Evolutionary conservation across 2,113 vertebrate species (phyloP), one percentile per base, ranked within the genome.

Genomic region (Verasper variegatus): DNA sequence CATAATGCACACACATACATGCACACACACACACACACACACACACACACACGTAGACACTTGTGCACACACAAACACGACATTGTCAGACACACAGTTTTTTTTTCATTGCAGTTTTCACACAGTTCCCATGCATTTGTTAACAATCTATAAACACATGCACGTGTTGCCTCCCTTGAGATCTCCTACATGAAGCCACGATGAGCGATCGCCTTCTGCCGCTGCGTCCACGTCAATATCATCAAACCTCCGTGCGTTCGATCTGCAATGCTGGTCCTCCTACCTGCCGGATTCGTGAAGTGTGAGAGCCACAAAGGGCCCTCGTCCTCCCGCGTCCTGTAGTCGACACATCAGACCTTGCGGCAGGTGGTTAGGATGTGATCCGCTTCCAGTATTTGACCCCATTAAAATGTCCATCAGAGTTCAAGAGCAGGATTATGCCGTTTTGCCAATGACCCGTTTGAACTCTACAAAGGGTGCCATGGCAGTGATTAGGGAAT

Each of bases 371-470:
- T 74, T 64, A 18, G 78, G 72, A 77, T 76, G 79, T 64, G 89
- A 89, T 75, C 87, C 55, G 27, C 80, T 88, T 76, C 81, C 81
- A 80, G 76, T 80, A 62, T 88, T 86, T 86, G 87, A 89, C 88
- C 90, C 78, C 57, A 74, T 85, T 85, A 85, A 90, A 86, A 82
- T 85, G 76, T 49, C 85, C 24, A 63, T 89, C 71, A 87, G 51
- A 83, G 90, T 84, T 89, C 84, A 90, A 73, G 60, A 70, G 60
- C 64, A 74, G 90, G 91, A 92, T 92, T 92, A 91, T 82, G 77
- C 74, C 52, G 31, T 69, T 63, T 57, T 84, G 77, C 78, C 85
- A 76, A 15, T 60, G 71, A 89, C 85, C 87, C 3, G 58, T 82
- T 84, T 86, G 85, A 91, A 83, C 83, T 64, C 60, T 61, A 12